Evolutionary conservation across 2,797 vertebrate species (phyloP).

Genomic region (Onychomys torridus): DNA sequence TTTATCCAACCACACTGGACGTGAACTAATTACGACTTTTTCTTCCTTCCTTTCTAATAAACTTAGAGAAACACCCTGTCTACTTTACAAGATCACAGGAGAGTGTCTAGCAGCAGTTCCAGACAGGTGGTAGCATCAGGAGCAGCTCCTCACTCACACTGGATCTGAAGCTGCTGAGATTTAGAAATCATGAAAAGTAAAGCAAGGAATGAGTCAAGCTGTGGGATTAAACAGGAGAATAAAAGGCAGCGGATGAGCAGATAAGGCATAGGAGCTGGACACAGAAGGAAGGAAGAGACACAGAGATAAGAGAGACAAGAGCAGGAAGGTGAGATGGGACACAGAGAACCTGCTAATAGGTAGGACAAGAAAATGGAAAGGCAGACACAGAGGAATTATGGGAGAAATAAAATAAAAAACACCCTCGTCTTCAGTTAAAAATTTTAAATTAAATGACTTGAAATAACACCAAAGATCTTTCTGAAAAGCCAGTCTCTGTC

Average conservation of each 20-base stretch:
- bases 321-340: accelerated
- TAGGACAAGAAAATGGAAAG: not conserved
- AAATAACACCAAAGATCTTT: not conserved
- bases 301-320: not conserved
- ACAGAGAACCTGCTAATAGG: too few relatives aligned
- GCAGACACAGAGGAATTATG: not conserved
- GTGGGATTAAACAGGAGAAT: not conserved
- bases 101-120: not conserved
- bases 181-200: not conserved
- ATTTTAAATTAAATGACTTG: not conserved
- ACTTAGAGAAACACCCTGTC: not conserved
- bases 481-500: not conserved
- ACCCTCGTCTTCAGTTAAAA: not conserved
- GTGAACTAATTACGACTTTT: not conserved
- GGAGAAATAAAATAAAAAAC: not conserved
- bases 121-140: not conserved
- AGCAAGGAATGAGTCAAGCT: not conserved
- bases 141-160: not conserved
- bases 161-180: not conserved
- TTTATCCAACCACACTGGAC: not conserved
- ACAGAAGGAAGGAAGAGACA: not conserved
- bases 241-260: not conserved
- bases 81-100: not conserved
- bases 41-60: not conserved
- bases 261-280: not conserved